These are phyloP conservation scores for Sander lucioperca DNA, from an alignment of 2,113 vertebrate genomes.

Conservation along the genomic window DNA sequence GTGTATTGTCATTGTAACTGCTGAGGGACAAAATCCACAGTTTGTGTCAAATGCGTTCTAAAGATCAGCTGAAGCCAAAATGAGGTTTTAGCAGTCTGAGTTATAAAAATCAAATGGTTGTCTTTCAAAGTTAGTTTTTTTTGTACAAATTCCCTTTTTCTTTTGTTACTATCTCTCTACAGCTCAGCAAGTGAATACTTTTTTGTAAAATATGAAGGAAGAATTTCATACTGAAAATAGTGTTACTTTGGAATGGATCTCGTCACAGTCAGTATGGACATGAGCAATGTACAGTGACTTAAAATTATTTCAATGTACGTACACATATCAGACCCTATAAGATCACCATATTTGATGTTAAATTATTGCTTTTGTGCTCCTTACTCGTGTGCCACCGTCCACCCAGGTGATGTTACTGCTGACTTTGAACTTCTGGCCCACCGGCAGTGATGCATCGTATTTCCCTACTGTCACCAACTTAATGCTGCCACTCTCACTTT, in stretches of 20 bases:
- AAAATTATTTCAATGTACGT: no score
- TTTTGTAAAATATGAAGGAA: no score
- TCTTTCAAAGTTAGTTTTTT: no score
- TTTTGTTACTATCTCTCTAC: no score
- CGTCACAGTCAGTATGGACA: no score
- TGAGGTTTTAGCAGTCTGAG: neutral
- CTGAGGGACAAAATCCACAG: neutral
- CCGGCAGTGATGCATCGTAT: slow-evolving; percentile 73
- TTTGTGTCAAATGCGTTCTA: no score
- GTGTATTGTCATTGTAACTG: neutral
- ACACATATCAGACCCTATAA: neutral
- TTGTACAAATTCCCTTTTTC: no score
- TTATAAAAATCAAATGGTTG: no score
- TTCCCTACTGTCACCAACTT: slow-evolving; percentile 73
- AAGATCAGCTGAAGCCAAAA: neutral
- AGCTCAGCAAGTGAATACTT: no score
- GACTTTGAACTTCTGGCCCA: slow-evolving; percentile 69
- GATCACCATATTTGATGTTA: neutral
- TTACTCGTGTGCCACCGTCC: slow-evolving; percentile 60
- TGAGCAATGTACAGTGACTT: no score
- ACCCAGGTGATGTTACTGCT: slow-evolving; percentile 71
- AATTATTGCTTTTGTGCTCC: neutral
- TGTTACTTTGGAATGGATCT: no score
- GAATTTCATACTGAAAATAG: no score
- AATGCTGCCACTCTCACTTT: slow-evolving; percentile 38